These are phyloP conservation scores for Morinoia aosen DNA, from an alignment of 2,888 invertebrate genomes.

Conservation along the genomic window DNA sequence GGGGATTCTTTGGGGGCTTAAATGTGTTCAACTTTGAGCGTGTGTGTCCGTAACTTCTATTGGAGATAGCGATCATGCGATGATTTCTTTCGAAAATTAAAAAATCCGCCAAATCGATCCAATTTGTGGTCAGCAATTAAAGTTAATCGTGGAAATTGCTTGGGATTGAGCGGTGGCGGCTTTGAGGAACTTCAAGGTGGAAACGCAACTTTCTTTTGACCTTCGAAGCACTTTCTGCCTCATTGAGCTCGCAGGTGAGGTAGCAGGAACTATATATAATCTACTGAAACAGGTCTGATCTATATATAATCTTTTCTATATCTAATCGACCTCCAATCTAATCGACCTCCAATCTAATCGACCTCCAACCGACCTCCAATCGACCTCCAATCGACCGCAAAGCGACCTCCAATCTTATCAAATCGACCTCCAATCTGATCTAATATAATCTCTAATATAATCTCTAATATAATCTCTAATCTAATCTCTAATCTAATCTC, in stretches of 20 bases:
- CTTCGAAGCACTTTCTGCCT: not conserved
- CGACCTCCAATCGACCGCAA: no score
- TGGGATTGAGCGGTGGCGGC: not conserved
- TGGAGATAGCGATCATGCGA: not conserved
- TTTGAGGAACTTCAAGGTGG: not conserved
- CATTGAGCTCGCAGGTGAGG: not conserved
- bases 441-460: no score
- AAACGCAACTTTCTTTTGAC: not conserved
- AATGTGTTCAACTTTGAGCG: not conserved
- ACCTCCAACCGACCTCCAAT: no score
- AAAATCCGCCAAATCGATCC: constrained; percentile 2
- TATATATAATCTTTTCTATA: no score
- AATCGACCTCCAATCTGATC: no score
- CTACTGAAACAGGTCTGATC: no score
- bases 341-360: no score
- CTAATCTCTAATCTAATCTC: no score
- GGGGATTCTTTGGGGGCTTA: not conserved
- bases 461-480: no score
- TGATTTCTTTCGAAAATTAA: not conserved
- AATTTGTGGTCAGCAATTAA: constrained; percentile 17
- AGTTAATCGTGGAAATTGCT: not conserved
- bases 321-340: no score
- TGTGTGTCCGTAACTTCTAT: not conserved
- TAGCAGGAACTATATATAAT: not conserved
- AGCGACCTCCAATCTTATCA: no score